Percentiles rank a stretch among this genome's conserved stretches.
These are phyloP conservation scores for Mythimna lalbum DNA, from an alignment of 2,888 invertebrate genomes.

Conservation along the genomic window DNA sequence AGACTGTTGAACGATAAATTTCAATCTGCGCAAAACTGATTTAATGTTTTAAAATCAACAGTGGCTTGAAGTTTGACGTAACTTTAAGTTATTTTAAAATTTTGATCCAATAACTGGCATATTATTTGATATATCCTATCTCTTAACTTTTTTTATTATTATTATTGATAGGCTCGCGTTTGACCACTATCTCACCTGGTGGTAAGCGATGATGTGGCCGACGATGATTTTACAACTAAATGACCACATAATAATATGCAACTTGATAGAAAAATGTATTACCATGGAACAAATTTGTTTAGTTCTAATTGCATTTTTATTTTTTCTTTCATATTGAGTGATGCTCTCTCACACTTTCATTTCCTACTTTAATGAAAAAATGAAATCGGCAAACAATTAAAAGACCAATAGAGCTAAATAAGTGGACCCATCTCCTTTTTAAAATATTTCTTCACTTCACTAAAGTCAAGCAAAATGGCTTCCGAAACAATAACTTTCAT, in stretches of 20 bases:
- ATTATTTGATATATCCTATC: no score
- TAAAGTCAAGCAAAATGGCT: slow-evolving; percentile 18
- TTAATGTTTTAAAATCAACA: not conserved
- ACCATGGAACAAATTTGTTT: no score
- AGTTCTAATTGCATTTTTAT: no score
- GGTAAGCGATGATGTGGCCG: no score
- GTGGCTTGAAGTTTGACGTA: not conserved
- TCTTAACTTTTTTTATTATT: no score
- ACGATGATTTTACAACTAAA: no score
- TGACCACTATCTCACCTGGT: no score
- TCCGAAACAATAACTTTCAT: slow-evolving; percentile 1
- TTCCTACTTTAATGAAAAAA: not conserved
- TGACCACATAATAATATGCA: no score
- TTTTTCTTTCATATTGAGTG: no score
- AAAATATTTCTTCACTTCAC: slow-evolving; percentile 18
- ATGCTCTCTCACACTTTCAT: not conserved
- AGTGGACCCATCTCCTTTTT: slow-evolving; percentile 3
- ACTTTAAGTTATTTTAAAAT: not conserved
- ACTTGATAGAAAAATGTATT: no score
- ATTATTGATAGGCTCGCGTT: no score
- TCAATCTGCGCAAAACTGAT: not conserved
- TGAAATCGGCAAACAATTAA: slow-evolving; percentile 14
- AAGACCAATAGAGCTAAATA: not conserved
- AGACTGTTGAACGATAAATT: slow-evolving; percentile 5
- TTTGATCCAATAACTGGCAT: not conserved